A percentile compares a stretch with the other conserved stretches of the same genome.
Conservation (phyloP, 2,888 invertebrate genomes). For the Automeris io region DNA sequence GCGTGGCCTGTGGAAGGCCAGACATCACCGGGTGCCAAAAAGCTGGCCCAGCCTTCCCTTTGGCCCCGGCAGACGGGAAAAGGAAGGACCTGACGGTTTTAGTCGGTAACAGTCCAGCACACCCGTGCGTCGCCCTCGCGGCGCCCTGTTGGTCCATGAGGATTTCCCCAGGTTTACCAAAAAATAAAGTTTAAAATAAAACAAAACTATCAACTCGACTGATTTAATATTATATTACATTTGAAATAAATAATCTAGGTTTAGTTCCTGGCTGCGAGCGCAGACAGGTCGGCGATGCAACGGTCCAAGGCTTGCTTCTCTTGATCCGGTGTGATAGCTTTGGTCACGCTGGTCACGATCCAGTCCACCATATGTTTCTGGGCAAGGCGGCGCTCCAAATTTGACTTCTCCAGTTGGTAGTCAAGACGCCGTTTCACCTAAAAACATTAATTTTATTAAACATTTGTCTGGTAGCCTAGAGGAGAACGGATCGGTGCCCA, state of each 20-base stretch:
- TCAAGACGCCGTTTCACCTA: constrained; percentile 92
- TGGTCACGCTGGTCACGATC: constrained; percentile 89
- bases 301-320: constrained; percentile 92
- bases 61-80: too few species aligned
- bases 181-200: neutral
- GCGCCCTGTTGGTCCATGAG: too few species aligned
- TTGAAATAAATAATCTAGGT: constrained; percentile 14
- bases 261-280: constrained; percentile 77
- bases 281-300: constrained; percentile 91
- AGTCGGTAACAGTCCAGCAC: too few species aligned
- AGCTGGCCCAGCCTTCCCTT: too few species aligned
- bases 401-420: constrained; percentile 93
- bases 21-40: too few species aligned
- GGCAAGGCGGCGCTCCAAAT: constrained; percentile 87
- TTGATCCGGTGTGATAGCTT: constrained; percentile 95
- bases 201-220: neutral
- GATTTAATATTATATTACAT: constrained; percentile 9
- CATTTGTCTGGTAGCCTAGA: too few species aligned
- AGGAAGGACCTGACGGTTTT: too few species aligned
- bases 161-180: neutral
- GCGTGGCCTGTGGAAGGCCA: too few species aligned
- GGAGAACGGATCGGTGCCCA: too few species aligned
- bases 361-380: constrained; percentile 97
- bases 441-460: too few species aligned
- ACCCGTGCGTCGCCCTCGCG: too few species aligned